Conservation (phyloP, 2,797 vertebrate genomes). For the Hapalemur alaotrensis region DNA sequence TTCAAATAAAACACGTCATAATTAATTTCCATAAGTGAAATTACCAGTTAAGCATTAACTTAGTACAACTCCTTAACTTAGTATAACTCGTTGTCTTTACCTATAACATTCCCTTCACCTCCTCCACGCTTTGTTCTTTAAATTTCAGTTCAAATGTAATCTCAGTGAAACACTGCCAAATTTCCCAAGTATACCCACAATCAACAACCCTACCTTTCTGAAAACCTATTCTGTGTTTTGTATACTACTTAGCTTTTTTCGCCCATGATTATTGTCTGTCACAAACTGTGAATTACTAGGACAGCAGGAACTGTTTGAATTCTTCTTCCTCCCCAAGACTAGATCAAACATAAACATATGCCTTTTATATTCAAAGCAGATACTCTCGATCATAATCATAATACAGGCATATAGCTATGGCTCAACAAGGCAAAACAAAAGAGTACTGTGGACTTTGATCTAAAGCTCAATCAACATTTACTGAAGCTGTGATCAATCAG, state of each 20-base stretch:
- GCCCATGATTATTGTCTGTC: neutral
- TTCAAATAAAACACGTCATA: conserved; percentile 14
- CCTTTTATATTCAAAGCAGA: neutral
- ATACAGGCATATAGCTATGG: neutral
- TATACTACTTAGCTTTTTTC: neutral
- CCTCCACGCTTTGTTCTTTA: neutral
- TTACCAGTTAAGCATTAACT: neutral
- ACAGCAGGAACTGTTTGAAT: neutral
- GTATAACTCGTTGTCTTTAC: neutral
- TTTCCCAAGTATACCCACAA: neutral
- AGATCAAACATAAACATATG: neutral
- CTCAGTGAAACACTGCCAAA: neutral
- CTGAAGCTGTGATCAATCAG: neutral
- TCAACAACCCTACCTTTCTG: neutral
- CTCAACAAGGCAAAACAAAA: neutral
- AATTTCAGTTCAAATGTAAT: neutral
- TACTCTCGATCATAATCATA: neutral
- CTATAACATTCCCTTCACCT: neutral
- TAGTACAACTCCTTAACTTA: neutral
- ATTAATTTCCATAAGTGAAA: neutral
- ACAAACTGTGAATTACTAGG: neutral
- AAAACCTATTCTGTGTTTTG: neutral
- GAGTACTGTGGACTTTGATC: neutral
- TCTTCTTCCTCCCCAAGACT: neutral
- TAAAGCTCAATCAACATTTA: neutral